Evolutionary conservation across 64 coral and sea anemone species (phyloP), one percentile per base, ranked within the genome.

Genomic region (Acropora tenuis): DNA sequence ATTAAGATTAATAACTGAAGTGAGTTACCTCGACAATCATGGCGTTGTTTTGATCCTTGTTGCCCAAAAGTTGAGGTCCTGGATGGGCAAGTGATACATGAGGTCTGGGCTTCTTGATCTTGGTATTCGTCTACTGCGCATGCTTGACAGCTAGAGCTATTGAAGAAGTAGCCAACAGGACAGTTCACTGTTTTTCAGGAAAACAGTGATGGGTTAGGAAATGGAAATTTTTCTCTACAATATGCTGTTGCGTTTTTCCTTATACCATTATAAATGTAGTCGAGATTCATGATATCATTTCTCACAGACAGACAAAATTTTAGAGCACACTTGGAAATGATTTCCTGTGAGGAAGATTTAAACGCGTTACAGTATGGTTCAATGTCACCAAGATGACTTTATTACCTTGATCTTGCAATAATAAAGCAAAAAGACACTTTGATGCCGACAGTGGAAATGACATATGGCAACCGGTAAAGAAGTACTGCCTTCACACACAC

Each of bases 121-220:
- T 90, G 88, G 69, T 90, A 90, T 46, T 90, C 63, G 52, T 90
- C 71, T 40, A 81, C 88, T 73, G 88, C 47, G 66, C 88, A 90
- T 50, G 88, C 63, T 15, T 68, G 19, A 69, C 88, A 90, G 17
- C 20, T 79, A 43, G 63, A 55, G 53, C 46, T 50, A 69, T 79
- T 73, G 40, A 90, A 74, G 77, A 81, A 81, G 44, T 90, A 81
- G 2, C 88, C 88, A 73, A 80, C 47, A 2, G 88, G 88, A 81
- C 88, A 90, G 68, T 77, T 80, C 0, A 80, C 88, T 90, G 45
- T 47, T 77, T 18, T 18, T 16, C 0, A 77, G 72, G 20, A 10
- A 63, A 63, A 63, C 15, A 63, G 15, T 63, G 8, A 63, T 63
- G 6, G 59, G 59, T 63, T 13, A 63, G 3, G 59, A 15, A 63